phyloP scores from a whole-genome alignment of 2,113 vertebrate genomes.

The Pimephales promelas region DNA sequence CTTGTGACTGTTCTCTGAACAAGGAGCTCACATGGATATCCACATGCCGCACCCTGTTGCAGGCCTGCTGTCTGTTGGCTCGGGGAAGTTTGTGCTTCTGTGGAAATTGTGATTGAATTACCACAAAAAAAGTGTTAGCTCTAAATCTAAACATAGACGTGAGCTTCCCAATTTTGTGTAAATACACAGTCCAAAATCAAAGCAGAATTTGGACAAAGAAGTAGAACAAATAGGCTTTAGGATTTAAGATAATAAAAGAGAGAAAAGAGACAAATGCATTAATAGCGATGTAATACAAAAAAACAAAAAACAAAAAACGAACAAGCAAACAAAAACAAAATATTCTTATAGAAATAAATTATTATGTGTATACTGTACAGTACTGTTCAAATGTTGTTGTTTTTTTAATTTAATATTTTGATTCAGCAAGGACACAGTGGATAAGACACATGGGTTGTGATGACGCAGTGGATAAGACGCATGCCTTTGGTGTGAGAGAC shows the following conservation, averaged over 20 bases:
- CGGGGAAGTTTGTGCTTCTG: background rate
- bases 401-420: background rate
- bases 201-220: background rate
- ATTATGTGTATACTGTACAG: too few species aligned
- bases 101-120: background rate
- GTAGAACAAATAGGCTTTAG: background rate
- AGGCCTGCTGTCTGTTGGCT: background rate
- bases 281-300: background rate
- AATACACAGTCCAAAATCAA: constrained; percentile 7
- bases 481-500: too few species aligned
- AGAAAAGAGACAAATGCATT: background rate
- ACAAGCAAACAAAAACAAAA: background rate
- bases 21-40: constrained; percentile 10
- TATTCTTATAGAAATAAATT: background rate
- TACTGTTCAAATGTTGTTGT: background rate
- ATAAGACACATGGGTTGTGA: too few species aligned
- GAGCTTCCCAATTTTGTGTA: background rate
- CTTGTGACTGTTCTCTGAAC: constrained; percentile 17
- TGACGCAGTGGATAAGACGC: too few species aligned
- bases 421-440: background rate
- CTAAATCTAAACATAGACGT: background rate
- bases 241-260: background rate
- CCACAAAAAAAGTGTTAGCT: background rate
- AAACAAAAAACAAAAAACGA: background rate
- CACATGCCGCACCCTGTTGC: background rate